Conservation (phyloP, 2,113 vertebrate species). For the Ploceus nigricollis region DNA sequence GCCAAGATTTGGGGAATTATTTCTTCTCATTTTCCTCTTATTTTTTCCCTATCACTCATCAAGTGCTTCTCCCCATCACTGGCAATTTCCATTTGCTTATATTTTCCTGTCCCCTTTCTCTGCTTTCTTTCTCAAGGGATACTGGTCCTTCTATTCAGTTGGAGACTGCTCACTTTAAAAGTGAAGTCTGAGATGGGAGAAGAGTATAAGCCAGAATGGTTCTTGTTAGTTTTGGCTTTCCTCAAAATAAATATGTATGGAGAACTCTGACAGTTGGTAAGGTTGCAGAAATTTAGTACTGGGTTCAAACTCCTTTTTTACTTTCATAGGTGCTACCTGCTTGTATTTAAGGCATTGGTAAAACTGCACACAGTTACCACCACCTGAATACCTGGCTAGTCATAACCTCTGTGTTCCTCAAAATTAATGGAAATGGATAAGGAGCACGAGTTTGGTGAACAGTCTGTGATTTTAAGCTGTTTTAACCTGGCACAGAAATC, state of each 20-base stretch:
- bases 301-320: background rate
- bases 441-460: background rate
- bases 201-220: background rate
- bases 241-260: background rate
- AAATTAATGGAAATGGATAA: background rate
- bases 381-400: background rate
- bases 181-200: background rate
- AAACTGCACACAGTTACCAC: background rate
- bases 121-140: background rate
- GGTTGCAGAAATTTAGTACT: background rate
- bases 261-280: background rate
- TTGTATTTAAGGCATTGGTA: background rate
- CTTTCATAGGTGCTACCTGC: background rate
- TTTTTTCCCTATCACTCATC: background rate
- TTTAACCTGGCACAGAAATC: background rate
- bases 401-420: background rate
- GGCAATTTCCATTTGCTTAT: background rate
- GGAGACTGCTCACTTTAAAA: background rate
- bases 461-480: background rate
- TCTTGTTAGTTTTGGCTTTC: background rate
- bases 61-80: background rate
- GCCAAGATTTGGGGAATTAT: background rate
- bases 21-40: background rate
- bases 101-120: background rate
- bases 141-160: rapidly evolving